Evolutionary conservation across 1,140 invertebrate genomes (phyloP).

Genomic region (Zaprionus gabonicus): DNA sequence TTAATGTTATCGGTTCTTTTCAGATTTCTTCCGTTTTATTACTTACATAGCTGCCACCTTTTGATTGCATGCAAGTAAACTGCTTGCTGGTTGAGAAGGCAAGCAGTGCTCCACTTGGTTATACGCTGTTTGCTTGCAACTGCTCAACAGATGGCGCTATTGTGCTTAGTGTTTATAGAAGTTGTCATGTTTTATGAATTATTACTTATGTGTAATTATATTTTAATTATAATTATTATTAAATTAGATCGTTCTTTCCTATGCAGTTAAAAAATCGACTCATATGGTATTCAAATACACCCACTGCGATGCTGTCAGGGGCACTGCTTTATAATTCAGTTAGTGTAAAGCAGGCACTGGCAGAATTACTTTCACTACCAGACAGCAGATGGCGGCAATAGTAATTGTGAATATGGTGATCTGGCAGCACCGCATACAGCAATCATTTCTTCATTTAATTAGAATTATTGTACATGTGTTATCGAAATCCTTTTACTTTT

Average conservation of each 20-base stretch:
- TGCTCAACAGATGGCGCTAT: background rate
- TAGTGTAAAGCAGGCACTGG: background rate
- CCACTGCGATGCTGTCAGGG: background rate
- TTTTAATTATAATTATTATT: background rate
- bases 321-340: background rate
- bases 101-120: background rate
- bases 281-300: background rate
- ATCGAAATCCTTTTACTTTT: background rate
- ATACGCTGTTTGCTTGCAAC: too few relatives aligned
- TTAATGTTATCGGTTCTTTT: background rate
- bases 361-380: background rate
- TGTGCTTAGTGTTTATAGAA: too few relatives aligned
- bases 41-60: background rate
- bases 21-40: background rate
- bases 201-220: background rate
- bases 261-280: too few relatives aligned
- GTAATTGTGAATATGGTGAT: too few relatives aligned
- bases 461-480: background rate
- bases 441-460: background rate
- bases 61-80: background rate
- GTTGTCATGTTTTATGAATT: background rate
- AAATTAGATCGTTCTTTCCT: too few relatives aligned
- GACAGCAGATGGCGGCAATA: conserved; percentile 7
- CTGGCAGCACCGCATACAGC: too few relatives aligned
- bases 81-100: background rate